phyloP scores from a whole-genome alignment of 2,888 invertebrate species.

The Celastrina argiolus region DNA sequence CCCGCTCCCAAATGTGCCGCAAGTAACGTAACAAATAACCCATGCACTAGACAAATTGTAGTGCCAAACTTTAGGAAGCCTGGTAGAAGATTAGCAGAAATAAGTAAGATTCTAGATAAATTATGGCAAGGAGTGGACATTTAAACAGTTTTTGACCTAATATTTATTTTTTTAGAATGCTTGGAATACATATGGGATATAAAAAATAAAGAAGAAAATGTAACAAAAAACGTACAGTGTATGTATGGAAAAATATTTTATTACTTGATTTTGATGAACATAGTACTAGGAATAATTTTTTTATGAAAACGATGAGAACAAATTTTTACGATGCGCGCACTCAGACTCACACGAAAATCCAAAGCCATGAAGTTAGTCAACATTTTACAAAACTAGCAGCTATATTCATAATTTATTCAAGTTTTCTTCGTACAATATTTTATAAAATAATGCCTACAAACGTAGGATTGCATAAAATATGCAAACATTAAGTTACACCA shows the following conservation, averaged over 20 bases:
- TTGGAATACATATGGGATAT: slow-evolving; percentile 26
- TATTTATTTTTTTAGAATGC: slow-evolving; percentile 23
- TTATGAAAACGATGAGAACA: no score
- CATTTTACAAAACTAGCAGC: no score
- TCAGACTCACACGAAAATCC: no score
- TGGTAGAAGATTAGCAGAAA: slow-evolving; percentile 9
- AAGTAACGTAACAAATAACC: not conserved
- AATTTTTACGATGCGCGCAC: no score
- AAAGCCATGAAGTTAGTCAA: no score
- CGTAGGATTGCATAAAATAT: no score
- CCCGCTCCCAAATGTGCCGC: not conserved
- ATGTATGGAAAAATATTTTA: not conserved
- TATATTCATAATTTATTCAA: no score
- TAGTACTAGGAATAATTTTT: no score
- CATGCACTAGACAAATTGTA: not conserved
- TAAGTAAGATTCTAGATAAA: not conserved
- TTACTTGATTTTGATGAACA: no score
- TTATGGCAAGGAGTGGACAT: not conserved
- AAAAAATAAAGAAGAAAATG: slow-evolving; percentile 9
- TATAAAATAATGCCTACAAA: no score
- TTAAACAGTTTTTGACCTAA: not conserved
- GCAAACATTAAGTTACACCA: no score
- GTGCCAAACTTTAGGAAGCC: not conserved
- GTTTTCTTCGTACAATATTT: no score
- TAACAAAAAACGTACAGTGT: not conserved